Percentiles rank a stretch among this genome's conserved stretches.
These are phyloP conservation scores for Actinernus sp. DNA, from an alignment of 92 coral and sea anemone genomes.

Conservation along the genomic window DNA sequence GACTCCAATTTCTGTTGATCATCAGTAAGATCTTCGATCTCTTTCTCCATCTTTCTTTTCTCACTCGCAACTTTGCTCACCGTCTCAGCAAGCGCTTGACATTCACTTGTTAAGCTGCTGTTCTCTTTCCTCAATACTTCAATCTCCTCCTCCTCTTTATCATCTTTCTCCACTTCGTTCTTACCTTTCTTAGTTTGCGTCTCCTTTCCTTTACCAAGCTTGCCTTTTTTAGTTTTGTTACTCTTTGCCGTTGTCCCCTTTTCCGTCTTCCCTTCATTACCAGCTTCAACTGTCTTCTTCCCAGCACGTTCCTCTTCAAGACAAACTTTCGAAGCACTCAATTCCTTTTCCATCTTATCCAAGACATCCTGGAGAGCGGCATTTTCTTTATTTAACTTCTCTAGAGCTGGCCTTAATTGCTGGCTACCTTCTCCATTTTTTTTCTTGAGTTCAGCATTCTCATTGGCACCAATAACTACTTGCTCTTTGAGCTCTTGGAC, in stretches of 20 bases:
- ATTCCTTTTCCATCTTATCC: conserved; percentile 87
- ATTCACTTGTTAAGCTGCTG: conserved; percentile 70
- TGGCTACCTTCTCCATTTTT: conserved; percentile 64
- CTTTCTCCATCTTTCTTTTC: conserved; percentile 66
- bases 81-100: conserved; percentile 82
- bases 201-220: conserved; percentile 29
- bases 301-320: conserved; percentile 67
- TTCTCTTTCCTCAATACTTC: conserved; percentile 65
- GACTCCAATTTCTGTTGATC: conserved; percentile 62
- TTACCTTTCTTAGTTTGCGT: conserved; percentile 28
- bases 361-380: conserved; percentile 79
- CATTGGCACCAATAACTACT: conserved; percentile 34
- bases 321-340: conserved; percentile 47
- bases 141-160: conserved; percentile 32
- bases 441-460: conserved; percentile 22
- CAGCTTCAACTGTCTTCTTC: conserved; percentile 5
- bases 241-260: conserved; percentile 11
- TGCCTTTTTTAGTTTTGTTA: conserved; percentile 43
- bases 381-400: conserved; percentile 90
- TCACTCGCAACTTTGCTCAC: conserved; percentile 81
- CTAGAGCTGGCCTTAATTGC: conserved; percentile 85
- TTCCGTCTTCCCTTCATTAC: conserved; percentile 1
- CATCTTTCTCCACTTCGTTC: conserved; percentile 28
- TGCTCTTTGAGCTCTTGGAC: conserved; percentile 32
- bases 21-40: conserved; percentile 53